Evolutionary conservation across 2,797 vertebrate species (phyloP).

Genomic region (Mallotus villosus): DNA sequence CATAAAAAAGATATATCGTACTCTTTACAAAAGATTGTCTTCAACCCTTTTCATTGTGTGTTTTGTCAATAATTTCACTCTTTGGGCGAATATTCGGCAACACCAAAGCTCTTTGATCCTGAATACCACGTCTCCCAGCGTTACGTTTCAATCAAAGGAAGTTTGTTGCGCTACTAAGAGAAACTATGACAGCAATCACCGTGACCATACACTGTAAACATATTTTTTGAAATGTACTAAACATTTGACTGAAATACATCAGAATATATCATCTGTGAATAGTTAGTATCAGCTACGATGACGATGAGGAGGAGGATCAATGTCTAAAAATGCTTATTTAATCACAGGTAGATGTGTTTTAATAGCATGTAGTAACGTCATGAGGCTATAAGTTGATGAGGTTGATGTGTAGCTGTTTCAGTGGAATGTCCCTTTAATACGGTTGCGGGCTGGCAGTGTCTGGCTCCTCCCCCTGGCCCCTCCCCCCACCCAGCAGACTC

Average conservation of each 20-base stretch:
- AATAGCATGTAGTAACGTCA: not conserved
- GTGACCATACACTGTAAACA: slow-evolving; percentile 10
- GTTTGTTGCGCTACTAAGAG: not conserved
- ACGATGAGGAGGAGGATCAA: too few relatives aligned
- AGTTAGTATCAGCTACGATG: not conserved
- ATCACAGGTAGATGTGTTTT: too few relatives aligned
- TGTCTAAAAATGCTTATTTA: too few relatives aligned
- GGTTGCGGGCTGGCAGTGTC: not conserved
- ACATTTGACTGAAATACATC: slow-evolving; percentile 4
- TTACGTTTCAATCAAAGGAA: slow-evolving; percentile 22
- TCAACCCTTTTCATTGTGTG: not conserved
- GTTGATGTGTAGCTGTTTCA: not conserved
- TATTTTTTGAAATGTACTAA: not conserved
- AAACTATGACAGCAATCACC: not conserved
- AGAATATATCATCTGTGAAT: not conserved
- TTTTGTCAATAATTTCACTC: slow-evolving; percentile 6
- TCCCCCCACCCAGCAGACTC: too few relatives aligned
- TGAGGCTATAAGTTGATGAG: too few relatives aligned
- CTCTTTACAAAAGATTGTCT: not conserved
- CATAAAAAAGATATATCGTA: too few relatives aligned
- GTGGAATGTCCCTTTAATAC: not conserved
- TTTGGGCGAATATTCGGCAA: slow-evolving; percentile 5
- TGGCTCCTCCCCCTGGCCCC: too few relatives aligned
- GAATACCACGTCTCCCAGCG: slow-evolving; percentile 13
- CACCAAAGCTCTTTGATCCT: not conserved